Evolutionary conservation across 1,140 invertebrate species (phyloP).

Genomic region (Zaprionus ghesquierei): DNA sequence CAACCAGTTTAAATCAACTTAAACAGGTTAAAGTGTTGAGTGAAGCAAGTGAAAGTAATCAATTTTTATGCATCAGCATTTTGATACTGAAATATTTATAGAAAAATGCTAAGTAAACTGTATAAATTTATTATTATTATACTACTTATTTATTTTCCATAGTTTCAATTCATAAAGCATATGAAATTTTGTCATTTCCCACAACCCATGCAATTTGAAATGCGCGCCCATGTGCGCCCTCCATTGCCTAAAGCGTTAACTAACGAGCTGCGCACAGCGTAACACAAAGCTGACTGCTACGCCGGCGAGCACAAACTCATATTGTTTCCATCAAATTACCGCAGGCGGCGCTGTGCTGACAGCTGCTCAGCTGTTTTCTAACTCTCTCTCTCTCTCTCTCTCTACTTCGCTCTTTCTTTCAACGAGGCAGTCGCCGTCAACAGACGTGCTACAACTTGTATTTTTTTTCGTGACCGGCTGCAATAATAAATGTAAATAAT

Average conservation of each 20-base stretch:
- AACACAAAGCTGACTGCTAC: conserved; percentile 39
- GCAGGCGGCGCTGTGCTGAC: conserved; percentile 8
- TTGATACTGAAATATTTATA: neutral
- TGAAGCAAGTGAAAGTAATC: too few relatives aligned
- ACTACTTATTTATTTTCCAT: neutral
- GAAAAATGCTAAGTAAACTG: too few relatives aligned
- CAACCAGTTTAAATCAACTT: neutral
- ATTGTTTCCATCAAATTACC: neutral
- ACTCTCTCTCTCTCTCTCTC: conserved; percentile 25
- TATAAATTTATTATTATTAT: too few relatives aligned
- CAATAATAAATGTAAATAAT: conserved; percentile 10
- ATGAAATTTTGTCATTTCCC: neutral
- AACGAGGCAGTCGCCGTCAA: conserved; percentile 44
- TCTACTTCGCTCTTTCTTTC: conserved; percentile 46
- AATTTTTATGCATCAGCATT: too few relatives aligned
- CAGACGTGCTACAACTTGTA: conserved; percentile 19
- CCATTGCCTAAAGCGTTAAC: conserved; percentile 5
- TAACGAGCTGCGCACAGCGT: neutral
- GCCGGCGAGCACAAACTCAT: neutral
- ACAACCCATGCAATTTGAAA: neutral
- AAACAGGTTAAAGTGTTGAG: neutral
- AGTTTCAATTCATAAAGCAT: neutral
- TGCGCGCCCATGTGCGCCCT: conserved; percentile 16
- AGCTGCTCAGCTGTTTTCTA: conserved; percentile 11
- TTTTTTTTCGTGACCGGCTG: conserved; percentile 16